A percentile compares a stretch with the other conserved stretches of the same genome.
Evolutionary conservation across 2,888 invertebrate species (phyloP).

Genomic region (Trachelus troglodyta): DNA sequence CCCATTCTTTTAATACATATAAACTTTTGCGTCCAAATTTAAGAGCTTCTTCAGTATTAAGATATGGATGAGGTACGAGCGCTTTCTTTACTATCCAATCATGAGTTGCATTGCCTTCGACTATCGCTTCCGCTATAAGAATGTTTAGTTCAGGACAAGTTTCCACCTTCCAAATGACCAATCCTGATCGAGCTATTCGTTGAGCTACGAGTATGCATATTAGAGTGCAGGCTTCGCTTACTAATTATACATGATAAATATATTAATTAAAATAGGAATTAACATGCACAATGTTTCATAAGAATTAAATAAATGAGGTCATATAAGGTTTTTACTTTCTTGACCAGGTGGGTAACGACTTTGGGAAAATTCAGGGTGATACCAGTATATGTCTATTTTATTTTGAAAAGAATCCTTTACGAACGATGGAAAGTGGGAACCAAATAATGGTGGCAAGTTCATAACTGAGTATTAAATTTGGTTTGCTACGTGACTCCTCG

Average conservation of each 20-base stretch:
- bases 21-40: constrained; percentile 55
- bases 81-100: constrained; percentile 51
- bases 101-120: constrained; percentile 72
- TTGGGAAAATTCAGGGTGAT: constrained; percentile 71
- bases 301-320: neutral
- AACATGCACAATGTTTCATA: neutral
- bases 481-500: constrained; percentile 18
- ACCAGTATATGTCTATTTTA: constrained; percentile 69
- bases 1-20: constrained; percentile 59
- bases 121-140: constrained; percentile 70
- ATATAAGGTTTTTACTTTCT: constrained; percentile 42
- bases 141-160: constrained; percentile 61
- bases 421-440: constrained; percentile 47
- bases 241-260: constrained; percentile 46
- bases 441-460: constrained; percentile 51
- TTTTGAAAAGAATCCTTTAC: constrained; percentile 35
- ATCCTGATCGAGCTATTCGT: constrained; percentile 42
- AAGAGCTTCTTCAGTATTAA: constrained; percentile 63
- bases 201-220: constrained; percentile 71
- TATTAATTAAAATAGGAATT: constrained; percentile 3
- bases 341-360: constrained; percentile 69
- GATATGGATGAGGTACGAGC: constrained; percentile 55
- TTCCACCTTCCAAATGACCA: constrained; percentile 43
- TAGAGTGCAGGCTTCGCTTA: constrained; percentile 74
- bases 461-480: constrained; percentile 37